A percentile compares a stretch with the other conserved stretches of the same genome.
Conservation (phyloP, 2,113 vertebrate genomes). For the Amphilophus citrinellus region DNA sequence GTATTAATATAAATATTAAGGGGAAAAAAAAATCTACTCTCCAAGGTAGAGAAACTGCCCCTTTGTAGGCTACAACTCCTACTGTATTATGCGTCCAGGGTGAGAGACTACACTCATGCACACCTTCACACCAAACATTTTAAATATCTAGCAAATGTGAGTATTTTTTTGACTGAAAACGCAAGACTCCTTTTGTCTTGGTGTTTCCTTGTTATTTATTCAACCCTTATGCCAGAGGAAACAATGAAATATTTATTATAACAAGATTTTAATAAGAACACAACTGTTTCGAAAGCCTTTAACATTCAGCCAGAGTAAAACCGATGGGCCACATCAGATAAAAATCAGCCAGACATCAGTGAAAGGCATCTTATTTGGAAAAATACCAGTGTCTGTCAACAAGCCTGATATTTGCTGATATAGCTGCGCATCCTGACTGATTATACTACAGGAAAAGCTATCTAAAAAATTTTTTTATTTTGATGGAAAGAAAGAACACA, state of each 20-base stretch:
- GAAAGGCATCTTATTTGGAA: background rate
- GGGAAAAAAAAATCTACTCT: background rate
- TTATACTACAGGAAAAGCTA: background rate
- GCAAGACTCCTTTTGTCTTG: background rate
- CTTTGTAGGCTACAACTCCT: background rate
- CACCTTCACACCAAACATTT: no score
- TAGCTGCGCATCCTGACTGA: background rate
- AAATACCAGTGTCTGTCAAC: background rate
- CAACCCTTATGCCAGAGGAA: background rate
- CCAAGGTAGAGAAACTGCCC: background rate
- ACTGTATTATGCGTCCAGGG: background rate
- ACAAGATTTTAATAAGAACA: background rate
- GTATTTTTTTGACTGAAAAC: no score
- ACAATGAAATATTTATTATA: background rate
- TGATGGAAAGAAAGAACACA: background rate
- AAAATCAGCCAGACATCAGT: background rate
- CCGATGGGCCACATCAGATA: background rate
- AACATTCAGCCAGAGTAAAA: rapidly evolving
- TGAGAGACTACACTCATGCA: background rate
- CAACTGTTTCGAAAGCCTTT: background rate
- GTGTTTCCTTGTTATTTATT: background rate
- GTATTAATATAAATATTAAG: background rate
- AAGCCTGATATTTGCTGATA: rapidly evolving
- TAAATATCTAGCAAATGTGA: no score
- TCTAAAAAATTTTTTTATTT: background rate